These are phyloP conservation scores for Sanderia malayensis DNA, from an alignment of 30 jellyfish, hydroid and myxozoan genomes.

Conservation along the genomic window DNA sequence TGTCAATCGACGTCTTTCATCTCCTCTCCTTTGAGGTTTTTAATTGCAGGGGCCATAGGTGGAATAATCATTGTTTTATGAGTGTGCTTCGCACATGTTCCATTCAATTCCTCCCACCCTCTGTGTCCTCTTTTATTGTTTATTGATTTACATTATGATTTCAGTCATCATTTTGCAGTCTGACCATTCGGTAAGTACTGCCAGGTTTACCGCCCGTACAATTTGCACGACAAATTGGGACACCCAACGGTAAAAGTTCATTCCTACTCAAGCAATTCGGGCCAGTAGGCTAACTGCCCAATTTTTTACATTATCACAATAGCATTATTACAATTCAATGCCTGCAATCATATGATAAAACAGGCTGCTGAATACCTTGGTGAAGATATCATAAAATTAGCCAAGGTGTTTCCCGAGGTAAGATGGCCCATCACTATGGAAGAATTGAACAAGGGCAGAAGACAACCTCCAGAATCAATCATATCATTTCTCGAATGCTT, in stretches of 20 bases:
- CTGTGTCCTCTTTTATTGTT: background rate
- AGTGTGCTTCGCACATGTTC: too few species aligned
- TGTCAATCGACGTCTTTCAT: too few species aligned
- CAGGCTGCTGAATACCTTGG: conserved; percentile 29
- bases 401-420: conserved; percentile 1
- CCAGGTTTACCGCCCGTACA: too few species aligned
- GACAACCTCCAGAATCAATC: conserved; percentile 40
- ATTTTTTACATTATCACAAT: background rate
- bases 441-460: background rate
- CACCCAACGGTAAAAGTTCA: conserved; percentile 2
- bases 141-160: too few species aligned
- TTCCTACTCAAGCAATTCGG: too few species aligned
- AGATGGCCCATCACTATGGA: conserved; percentile 18
- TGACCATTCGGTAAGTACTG: too few species aligned
- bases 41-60: conserved; percentile 3
- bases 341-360: background rate
- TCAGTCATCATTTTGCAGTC: too few species aligned
- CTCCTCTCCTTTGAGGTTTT: background rate
- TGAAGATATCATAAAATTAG: conserved; percentile 14
- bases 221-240: background rate
- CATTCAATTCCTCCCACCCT: background rate
- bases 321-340: background rate
- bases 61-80: too few species aligned
- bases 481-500: background rate
- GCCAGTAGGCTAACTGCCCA: too few species aligned